phyloP scores from a whole-genome alignment of 2,113 vertebrate genomes.

The Microtus oregoni region DNA sequence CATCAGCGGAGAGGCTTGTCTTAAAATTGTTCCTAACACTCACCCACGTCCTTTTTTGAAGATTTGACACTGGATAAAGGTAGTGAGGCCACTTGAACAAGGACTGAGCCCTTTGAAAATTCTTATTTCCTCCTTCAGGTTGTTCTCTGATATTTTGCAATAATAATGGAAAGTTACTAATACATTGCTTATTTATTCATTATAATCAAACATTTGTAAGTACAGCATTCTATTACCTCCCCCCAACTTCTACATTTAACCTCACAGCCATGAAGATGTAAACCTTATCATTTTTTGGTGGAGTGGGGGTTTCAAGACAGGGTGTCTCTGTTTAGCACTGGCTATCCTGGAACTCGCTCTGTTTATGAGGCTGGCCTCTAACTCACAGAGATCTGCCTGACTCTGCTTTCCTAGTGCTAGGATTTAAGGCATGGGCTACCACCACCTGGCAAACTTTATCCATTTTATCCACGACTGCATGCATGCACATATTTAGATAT shows the following conservation, averaged over 20 bases:
- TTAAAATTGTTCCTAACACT: not conserved
- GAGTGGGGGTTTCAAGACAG: not conserved
- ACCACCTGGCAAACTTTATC: not conserved
- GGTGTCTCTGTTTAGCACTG: not conserved
- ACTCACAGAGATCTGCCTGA: not conserved
- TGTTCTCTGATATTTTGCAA: not conserved
- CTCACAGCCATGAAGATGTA: not conserved
- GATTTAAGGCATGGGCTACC: not conserved
- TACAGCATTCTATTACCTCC: slow-evolving; percentile 2
- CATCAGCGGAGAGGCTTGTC: no score
- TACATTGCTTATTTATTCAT: not conserved
- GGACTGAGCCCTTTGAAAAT: not conserved
- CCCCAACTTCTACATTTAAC: not conserved
- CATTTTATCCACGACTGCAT: not conserved
- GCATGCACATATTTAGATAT: not conserved
- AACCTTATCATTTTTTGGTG: not conserved
- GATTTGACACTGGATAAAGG: not conserved
- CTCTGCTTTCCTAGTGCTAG: not conserved
- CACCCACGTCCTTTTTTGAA: no score
- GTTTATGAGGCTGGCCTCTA: not conserved
- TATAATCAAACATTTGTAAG: not conserved
- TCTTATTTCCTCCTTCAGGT: not conserved
- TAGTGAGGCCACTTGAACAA: not conserved
- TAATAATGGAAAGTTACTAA: not conserved
- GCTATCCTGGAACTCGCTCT: not conserved